Evolutionary conservation across 2,797 vertebrate genomes (phyloP), one percentile per base, ranked within the genome.

Genomic region (Buphagus erythrorhynchus): DNA sequence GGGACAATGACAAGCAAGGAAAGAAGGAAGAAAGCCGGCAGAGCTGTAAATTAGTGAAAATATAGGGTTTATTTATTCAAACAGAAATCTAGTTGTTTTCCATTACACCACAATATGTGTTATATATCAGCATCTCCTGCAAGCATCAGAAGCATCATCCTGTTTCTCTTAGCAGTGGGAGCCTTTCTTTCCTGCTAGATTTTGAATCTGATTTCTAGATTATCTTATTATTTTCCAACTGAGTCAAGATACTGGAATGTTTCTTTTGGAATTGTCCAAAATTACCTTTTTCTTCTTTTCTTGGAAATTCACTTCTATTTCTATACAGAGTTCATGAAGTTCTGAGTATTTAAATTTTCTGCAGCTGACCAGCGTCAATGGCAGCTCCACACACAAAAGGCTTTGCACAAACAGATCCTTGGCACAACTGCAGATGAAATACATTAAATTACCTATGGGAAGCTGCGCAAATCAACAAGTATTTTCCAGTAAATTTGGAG

Each of bases 211-310:
- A 93, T 95, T 91, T 95, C 68, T 75, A 94, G 61, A 90, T 83
- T 69, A 94, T 74, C 63, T 85, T 93, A 87, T 91, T 83, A 73
- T 67, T 92, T 88, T 88, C 85, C 69, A 83, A 35, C 59, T 55
- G 85, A 94, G 79, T 92, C 90, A 93, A 92, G 82, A 93, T 74
- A 73, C n/a, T 88, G 83, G 93, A 94, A 94, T 93, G 91, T 93
- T 97, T 93, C 80, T 89, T 76, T 81, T 94, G 74, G 93, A 95
- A 58, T 76, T 75, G 71, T 78, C 65, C 54, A 66, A 49, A 83
- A 86, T 20, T 8, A 85, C 20, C 2, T 83, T 94, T 96, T 90
- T 54, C 57, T 75, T 88, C 65, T 82, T 86, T 85, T 89, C 61
- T 86, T 87, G 43, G 78, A 67, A 42, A 74, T 46, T 77, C 49